These are phyloP conservation scores for Eilema depressum DNA, from an alignment of 2,888 invertebrate species.

Conservation along the genomic window DNA sequence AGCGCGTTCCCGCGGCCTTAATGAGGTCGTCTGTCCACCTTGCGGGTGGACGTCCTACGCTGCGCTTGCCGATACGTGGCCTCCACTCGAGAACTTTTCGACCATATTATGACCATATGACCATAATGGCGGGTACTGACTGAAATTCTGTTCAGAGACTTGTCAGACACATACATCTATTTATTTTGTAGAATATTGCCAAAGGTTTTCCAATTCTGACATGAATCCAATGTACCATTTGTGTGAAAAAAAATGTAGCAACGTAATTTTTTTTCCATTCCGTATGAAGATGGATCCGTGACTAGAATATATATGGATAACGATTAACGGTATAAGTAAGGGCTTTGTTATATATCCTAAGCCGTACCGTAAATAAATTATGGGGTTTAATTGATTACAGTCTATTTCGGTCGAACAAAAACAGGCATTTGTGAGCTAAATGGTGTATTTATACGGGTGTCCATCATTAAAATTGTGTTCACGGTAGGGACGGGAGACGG, in stretches of 20 bases:
- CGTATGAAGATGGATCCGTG: not conserved
- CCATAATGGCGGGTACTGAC: too few species aligned
- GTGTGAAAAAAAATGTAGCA: not conserved
- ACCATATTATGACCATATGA: too few species aligned
- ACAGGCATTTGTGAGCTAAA: constrained; percentile 20
- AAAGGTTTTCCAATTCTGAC: too few species aligned
- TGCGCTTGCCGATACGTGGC: too few species aligned
- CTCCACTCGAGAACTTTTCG: too few species aligned
- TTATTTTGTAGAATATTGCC: too few species aligned
- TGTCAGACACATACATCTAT: not conserved
- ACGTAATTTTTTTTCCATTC: not conserved
- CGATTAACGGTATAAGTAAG: not conserved
- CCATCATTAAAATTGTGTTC: constrained; percentile 32
- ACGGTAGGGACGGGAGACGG: constrained; percentile 21
- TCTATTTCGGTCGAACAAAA: constrained; percentile 27
- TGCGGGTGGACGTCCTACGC: too few species aligned
- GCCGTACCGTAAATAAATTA: constrained; percentile 25
- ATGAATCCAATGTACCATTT: not conserved
- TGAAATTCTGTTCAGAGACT: too few species aligned
- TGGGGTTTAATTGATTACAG: constrained; percentile 24
- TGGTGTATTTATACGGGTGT: constrained; percentile 29
- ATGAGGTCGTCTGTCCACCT: too few species aligned
- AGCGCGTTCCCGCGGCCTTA: too few species aligned
- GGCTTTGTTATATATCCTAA: not conserved
- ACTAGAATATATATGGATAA: not conserved